Percentiles rank a stretch among this genome's conserved stretches.
Evolutionary conservation across 2,888 invertebrate genomes (phyloP).

Genomic region (Geotrupes spiniger): DNA sequence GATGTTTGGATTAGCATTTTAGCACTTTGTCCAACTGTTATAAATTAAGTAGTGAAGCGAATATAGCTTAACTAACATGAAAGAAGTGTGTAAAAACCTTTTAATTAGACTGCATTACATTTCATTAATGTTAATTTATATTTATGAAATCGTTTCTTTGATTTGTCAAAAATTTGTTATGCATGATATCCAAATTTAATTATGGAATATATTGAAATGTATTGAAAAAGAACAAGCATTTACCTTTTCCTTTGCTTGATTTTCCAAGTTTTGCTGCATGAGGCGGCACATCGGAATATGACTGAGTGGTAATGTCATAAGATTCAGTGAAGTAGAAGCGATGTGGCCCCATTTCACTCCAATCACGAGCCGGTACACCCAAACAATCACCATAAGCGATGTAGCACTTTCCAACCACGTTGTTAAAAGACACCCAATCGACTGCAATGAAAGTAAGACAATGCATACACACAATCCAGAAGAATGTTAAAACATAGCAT

Average conservation of each 20-base stretch:
- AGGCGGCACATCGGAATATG: constrained; percentile 61
- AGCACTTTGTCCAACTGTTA: too few relatives aligned
- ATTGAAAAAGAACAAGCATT: constrained; percentile 31
- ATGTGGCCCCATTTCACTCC: constrained; percentile 63
- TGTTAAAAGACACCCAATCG: constrained; percentile 56
- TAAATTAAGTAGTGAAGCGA: too few relatives aligned
- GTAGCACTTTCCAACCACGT: constrained; percentile 68
- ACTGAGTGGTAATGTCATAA: constrained; percentile 58
- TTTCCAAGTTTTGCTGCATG: constrained; percentile 58
- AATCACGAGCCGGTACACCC: constrained; percentile 54
- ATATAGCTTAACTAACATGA: too few relatives aligned
- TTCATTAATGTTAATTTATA: too few relatives aligned
- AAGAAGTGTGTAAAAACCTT: too few relatives aligned
- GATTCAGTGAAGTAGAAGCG: constrained; percentile 73
- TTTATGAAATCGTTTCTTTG: too few relatives aligned
- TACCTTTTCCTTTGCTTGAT: constrained; percentile 61
- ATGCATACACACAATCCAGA: constrained; percentile 6
- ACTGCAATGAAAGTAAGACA: constrained; percentile 42
- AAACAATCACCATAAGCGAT: constrained; percentile 62
- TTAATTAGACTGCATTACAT: too few relatives aligned
- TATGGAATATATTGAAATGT: too few relatives aligned
- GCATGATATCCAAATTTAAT: too few relatives aligned
- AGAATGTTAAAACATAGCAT: constrained; percentile 7
- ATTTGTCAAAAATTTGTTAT: too few relatives aligned
- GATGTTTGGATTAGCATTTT: too few relatives aligned